Evolutionary conservation across 2,797 vertebrate genomes (phyloP).

Genomic region (Labroides dimidiatus): DNA sequence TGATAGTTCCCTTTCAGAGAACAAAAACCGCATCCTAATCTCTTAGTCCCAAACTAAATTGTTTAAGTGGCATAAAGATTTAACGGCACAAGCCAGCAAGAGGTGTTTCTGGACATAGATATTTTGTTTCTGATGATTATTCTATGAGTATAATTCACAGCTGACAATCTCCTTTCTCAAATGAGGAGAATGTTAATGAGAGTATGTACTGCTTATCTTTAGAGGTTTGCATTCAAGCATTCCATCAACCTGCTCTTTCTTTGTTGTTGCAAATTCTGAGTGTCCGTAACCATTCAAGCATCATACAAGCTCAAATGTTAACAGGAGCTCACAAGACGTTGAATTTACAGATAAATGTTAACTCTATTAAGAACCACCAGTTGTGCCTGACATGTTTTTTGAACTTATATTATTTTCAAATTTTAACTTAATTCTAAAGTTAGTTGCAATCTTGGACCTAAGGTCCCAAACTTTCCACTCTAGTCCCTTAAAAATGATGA

Average conservation of each 20-base stretch:
- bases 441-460: too few species aligned
- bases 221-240: background rate
- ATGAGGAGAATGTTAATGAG: background rate
- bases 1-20: background rate
- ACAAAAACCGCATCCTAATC: background rate
- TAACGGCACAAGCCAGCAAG: background rate
- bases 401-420: background rate
- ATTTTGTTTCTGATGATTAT: background rate
- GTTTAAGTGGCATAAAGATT: background rate
- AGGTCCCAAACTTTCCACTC: too few species aligned
- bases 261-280: background rate
- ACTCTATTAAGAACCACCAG: background rate
- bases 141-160: background rate
- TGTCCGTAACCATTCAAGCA: background rate
- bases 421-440: too few species aligned
- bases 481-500: too few species aligned
- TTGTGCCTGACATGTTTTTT: background rate
- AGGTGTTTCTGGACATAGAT: background rate
- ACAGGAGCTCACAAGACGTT: background rate
- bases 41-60: constrained; percentile 4
- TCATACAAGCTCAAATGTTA: background rate
- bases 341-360: background rate
- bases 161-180: background rate
- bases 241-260: background rate
- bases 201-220: background rate